These are phyloP conservation scores for Prionace glauca DNA, from an alignment of 2,797 vertebrate genomes.

Conservation along the genomic window DNA sequence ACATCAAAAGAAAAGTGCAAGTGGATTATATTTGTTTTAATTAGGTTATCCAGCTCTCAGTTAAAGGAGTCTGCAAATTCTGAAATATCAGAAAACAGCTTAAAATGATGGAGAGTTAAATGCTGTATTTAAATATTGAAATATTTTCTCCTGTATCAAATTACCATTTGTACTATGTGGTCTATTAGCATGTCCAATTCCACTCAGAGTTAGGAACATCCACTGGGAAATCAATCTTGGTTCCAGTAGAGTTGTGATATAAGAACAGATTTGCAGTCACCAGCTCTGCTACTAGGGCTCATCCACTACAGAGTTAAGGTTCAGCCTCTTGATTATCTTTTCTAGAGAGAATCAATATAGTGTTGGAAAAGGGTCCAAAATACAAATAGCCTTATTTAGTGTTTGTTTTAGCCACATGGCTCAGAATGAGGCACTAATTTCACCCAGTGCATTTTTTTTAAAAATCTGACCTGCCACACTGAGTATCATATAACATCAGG, in stretches of 20 bases:
- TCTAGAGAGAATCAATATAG: neutral
- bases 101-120: neutral
- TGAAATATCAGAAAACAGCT: neutral
- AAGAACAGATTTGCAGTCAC: neutral
- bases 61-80: neutral
- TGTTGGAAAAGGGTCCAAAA: too few relatives aligned
- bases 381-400: neutral
- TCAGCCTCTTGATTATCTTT: neutral
- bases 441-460: neutral
- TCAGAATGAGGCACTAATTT: neutral
- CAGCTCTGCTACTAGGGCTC: neutral
- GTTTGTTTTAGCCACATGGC: neutral
- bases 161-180: neutral
- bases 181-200: neutral
- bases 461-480: neutral
- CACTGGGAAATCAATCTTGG: neutral
- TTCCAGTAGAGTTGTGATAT: neutral
- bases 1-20: too few relatives aligned
- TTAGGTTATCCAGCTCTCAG: neutral
- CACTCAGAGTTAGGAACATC: neutral
- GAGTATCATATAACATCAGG: neutral
- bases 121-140: neutral
- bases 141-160: neutral
- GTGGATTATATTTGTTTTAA: neutral
- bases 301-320: neutral